phyloP scores from a whole-genome alignment of 2,888 invertebrate species.

The Julus scanicus region DNA sequence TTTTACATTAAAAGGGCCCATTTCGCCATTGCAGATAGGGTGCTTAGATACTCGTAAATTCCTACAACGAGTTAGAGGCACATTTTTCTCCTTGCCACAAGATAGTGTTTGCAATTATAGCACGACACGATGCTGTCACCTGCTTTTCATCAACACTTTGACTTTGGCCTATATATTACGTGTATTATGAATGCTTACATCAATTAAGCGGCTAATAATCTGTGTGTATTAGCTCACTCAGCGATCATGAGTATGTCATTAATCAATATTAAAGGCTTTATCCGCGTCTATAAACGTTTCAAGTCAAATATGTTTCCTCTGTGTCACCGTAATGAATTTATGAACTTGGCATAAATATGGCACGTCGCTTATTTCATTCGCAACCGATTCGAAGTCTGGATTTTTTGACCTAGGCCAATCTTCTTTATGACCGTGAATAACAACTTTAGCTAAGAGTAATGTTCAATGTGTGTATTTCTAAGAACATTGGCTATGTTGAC shows the following conservation, averaged over 20 bases:
- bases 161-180: conserved; percentile 2
- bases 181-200: neutral
- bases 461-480: neutral
- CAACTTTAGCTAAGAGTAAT: neutral
- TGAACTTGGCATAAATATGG: neutral
- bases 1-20: neutral
- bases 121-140: neutral
- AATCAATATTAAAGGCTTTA: conserved; percentile 17
- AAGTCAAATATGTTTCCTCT: neutral
- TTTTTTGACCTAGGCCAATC: neutral
- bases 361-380: neutral
- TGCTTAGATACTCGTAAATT: neutral
- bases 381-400: neutral
- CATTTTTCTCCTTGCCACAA: neutral
- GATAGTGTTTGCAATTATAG: neutral
- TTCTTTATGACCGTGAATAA: neutral
- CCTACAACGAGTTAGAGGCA: neutral
- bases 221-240: conserved; percentile 10
- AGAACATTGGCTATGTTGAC: neutral
- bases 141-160: neutral
- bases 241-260: conserved; percentile 23
- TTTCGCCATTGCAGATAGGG: neutral
- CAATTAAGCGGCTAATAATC: conserved; percentile 15
- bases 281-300: conserved; percentile 6
- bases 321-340: conserved; percentile 6